Evolutionary conservation across 2,113 vertebrate species (phyloP).

Genomic region (rabbit (Oryctolagus cuniculus)): DNA sequence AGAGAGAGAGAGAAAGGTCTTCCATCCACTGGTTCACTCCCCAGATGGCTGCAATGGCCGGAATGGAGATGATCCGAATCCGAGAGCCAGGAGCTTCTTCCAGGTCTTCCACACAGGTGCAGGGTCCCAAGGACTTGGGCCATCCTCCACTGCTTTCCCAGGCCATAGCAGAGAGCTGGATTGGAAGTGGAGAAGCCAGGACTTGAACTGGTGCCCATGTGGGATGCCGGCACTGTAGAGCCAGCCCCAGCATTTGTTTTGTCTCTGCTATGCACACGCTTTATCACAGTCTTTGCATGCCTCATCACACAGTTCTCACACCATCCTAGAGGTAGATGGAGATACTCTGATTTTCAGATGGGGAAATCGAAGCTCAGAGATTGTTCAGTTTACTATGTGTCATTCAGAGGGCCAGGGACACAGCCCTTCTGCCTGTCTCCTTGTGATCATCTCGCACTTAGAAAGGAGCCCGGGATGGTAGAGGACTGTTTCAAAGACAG

Average conservation of each 20-base stretch:
- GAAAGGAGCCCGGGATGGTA: neutral
- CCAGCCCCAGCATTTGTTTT: neutral
- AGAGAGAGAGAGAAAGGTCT: too few relatives aligned
- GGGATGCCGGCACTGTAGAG: too few relatives aligned
- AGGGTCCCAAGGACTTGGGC: too few relatives aligned
- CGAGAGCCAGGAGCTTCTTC: too few relatives aligned
- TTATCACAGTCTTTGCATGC: neutral
- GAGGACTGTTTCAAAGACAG: slow-evolving; percentile 15
- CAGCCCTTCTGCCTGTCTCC: neutral
- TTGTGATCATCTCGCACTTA: neutral
- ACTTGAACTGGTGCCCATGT: too few relatives aligned
- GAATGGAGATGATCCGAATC: too few relatives aligned
- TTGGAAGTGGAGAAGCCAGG: too few relatives aligned
- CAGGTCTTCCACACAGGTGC: too few relatives aligned
- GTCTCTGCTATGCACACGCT: neutral
- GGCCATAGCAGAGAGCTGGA: too few relatives aligned
- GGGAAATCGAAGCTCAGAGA: neutral
- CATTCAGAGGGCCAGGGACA: neutral
- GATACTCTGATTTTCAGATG: neutral
- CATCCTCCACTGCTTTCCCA: too few relatives aligned
- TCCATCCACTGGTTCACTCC: too few relatives aligned
- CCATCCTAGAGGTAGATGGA: neutral
- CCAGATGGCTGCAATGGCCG: too few relatives aligned
- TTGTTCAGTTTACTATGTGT: neutral
- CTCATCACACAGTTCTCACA: neutral